phyloP scores from a whole-genome alignment of 2,113 vertebrate species.

The Poeciliopsis retropinna region DNA sequence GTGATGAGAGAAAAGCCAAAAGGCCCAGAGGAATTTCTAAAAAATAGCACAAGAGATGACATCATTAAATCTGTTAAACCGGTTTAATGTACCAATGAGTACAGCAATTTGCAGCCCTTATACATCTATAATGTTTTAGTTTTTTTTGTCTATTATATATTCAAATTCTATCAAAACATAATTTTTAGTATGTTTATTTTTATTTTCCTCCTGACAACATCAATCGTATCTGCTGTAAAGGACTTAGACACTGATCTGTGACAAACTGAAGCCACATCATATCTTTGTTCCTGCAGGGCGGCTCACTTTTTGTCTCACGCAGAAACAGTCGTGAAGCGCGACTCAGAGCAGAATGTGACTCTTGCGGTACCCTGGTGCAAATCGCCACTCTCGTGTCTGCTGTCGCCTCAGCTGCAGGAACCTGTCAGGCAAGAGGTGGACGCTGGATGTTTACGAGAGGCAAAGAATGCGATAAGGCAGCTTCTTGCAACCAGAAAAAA shows the following conservation, averaged over 20 bases:
- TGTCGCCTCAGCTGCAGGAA: slow-evolving; percentile 53
- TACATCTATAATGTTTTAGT: background rate
- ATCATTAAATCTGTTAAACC: background rate
- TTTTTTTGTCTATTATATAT: background rate
- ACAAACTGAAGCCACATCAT: slow-evolving; percentile 48
- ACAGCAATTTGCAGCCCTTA: background rate
- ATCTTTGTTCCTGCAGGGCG: slow-evolving; percentile 30
- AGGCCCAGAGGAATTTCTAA: background rate
- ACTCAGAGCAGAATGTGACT: slow-evolving; percentile 35
- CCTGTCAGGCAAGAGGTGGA: slow-evolving; percentile 42
- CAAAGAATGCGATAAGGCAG: slow-evolving; percentile 34
- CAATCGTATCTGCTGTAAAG: slow-evolving; percentile 47
- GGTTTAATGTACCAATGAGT: background rate
- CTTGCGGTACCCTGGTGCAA: slow-evolving; percentile 12
- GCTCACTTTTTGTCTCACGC: slow-evolving; percentile 44
- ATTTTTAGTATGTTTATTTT: slow-evolving; percentile 50
- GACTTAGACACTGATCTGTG: slow-evolving; percentile 51
- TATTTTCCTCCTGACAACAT: slow-evolving; percentile 44
- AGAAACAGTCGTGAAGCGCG: slow-evolving; percentile 43
- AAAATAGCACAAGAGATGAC: background rate
- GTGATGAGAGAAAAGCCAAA: background rate
- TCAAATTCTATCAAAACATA: background rate
- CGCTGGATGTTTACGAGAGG: slow-evolving; percentile 22
- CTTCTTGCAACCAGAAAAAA: slow-evolving; percentile 8
- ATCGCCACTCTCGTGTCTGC: slow-evolving; percentile 43